Evolutionary conservation across 2,113 vertebrate species (phyloP), one percentile per base, ranked within the genome.

Genomic region (Pelecanus crispus): DNA sequence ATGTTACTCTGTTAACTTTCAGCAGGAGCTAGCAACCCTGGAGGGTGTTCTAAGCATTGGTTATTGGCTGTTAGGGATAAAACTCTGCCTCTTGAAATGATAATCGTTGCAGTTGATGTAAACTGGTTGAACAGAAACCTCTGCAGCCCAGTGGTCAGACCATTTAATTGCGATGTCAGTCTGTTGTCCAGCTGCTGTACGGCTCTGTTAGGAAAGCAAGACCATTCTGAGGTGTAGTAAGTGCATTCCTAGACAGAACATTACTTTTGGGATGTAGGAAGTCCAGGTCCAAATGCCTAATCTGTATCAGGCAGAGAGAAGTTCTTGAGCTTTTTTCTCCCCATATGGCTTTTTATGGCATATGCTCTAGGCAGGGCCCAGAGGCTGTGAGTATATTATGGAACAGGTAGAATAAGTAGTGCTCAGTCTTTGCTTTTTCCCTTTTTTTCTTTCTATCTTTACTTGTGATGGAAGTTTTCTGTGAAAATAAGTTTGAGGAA

Each of bases 151-250:
- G 38, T n/a, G 63, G 71, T 62, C 52, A 50, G 31, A 13, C 15
- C 13, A 3, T 74, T 65, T 44, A 32, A 31, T 36, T 72, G 36
- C 1, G 0, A 4, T 42, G 34, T 32, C 38, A 18, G 10, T 42
- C 29, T 44, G 24, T 61, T 68, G 16, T 52, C 49, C 12, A 13
- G 7, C 28, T 88, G 36, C 10, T 55, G 1, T 47, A 11, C 32
- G 29, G 11, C 36, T 59, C 28, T 70, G 9, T 25, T 58, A 47
- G 42, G 47, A 62, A 61, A 73, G 29, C 21, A 50, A 26, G 55
- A 21, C 25, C 3, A 3, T 90, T 75, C 44, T 49, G 44, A 73
- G 49, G 5, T 73, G 13, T 56, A 14, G 0, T 32, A 20, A 55
- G 24, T 34, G 17, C 2, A 0, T 83, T 95, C 31, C 22, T 42